Base-by-base conservation (phyloP, 2,113 vertebrate species). In the Galbula dea region DNA sequence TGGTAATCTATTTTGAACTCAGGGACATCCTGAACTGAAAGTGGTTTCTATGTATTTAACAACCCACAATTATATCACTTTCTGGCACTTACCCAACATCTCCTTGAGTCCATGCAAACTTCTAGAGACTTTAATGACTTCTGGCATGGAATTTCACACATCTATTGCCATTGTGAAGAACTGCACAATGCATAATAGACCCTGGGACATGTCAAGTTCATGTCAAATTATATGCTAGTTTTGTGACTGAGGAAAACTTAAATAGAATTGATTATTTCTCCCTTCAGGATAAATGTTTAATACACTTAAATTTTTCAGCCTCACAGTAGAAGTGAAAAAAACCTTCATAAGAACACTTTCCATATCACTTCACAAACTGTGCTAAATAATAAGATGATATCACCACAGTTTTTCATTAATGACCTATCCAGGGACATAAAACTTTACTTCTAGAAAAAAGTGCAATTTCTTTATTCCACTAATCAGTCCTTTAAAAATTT, bases 311-410 rank as follows among this genome's bases (percentile, higher is more conserved):
- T 52, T 83, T 68, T 79, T 68, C 66, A 94, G 61, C 61, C 36
- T 63, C 41, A 74, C 12, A 67, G 52, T 1, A 63, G 55, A 77
- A 15, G 39, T 83, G 52, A 71, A 95, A 83, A 88, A 95, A 87
- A 10, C n/a, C 15, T 69, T 43, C 6, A 0, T 65, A 89, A 69
- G 68, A 71, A 80, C 46, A 83, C 58, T 93, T 96, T 88, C 92
- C 75, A 58, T 80, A 94, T 77, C 82, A 89, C 65, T 95, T 74
- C 39, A 80, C 67, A 80, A 80, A 93, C 51, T 67, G 55, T 17
- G 93, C 67, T 90, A 90, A 94, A 86, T 88, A 95, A 77, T 55
- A 90, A 59, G 36, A 93, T 94, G 93, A 90, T 91, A 95, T 83
- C 86, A 96, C 51, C 61, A 43, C 51, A 67, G 36, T 71, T 91